Percentiles rank a stretch among this genome's conserved stretches.
Conservation (phyloP, 1,140 invertebrate genomes). For the Zelostemma sp. region DNA sequence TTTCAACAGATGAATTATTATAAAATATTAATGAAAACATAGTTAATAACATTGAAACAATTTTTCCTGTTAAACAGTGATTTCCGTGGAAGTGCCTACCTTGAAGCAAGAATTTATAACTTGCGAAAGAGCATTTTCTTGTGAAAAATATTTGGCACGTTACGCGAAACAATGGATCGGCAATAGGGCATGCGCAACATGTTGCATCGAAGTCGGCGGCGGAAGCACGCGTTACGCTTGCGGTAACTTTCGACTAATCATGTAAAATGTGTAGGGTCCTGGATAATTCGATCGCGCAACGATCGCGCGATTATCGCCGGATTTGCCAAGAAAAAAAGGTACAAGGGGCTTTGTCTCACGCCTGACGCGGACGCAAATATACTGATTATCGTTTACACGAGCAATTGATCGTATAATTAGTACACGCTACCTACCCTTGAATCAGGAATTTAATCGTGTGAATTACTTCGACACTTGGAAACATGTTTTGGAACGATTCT, state of each 20-base stretch:
- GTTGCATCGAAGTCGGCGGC: background rate
- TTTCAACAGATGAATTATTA: too few species aligned
- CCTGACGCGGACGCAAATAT: background rate
- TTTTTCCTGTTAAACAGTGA: too few species aligned
- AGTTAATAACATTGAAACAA: too few species aligned
- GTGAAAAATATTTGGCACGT: background rate
- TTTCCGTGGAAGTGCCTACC: too few species aligned
- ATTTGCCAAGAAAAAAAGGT: background rate
- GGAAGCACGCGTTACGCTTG: conserved; percentile 5
- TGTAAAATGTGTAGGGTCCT: background rate
- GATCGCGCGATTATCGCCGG: background rate
- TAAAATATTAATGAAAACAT: too few species aligned
- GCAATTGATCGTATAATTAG: conserved; percentile 13
- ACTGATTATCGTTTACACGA: conserved; percentile 3
- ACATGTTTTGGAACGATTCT: too few species aligned
- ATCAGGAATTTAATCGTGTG: conserved; percentile 20
- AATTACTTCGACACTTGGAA: conserved; percentile 2
- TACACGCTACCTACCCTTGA: conserved; percentile 18
- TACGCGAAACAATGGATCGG: background rate
- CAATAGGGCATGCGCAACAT: background rate
- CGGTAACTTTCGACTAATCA: conserved; percentile 3
- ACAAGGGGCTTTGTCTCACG: conserved; percentile 15
- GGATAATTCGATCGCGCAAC: conserved; percentile 3
- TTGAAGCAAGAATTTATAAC: too few species aligned
- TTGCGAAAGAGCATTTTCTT: too few species aligned